Base-by-base conservation (phyloP, 2,113 vertebrate species). In the Dipodomys merriami region DNA sequence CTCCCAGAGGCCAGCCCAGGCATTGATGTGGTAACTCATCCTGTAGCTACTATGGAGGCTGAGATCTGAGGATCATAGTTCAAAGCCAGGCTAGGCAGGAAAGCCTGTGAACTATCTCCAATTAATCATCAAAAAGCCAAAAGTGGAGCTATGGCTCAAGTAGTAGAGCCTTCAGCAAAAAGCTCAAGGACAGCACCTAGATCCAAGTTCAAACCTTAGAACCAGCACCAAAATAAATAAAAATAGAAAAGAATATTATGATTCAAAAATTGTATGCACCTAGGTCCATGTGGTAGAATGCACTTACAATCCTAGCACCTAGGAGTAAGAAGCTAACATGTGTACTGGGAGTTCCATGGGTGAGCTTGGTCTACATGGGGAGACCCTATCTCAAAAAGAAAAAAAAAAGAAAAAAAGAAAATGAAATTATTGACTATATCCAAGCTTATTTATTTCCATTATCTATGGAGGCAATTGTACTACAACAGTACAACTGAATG, bases 381-480 rank as follows among this genome's bases (percentile, higher is more conserved):
- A 33, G 30, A 72, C 22, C 18, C 16, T 73, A 30, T 72, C 67
- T 84, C 69, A 35, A 33, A 72, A 33, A 72, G 12, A 49, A 49
- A 49, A 49, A 84, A 25, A 71, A 67, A n/a, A n/a, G n/a, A n/a
- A 10, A 53, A 83, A 95, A 35, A 46, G 49, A 33, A n/a, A 10
- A 79, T 57, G 46, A 78, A 78, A 11, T 12, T 95, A 84, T 20
- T 27, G 16, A 25, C n/a, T 94, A 44, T 69, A 82, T n/a, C 16
- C 57, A 83, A 35, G 5, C 33, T 80, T n/a, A 88, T 29, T 85
- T 78, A 83, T 68, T 90, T 68, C 92, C 20, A 30, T 80, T 79
- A 64, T 81, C 57, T 77, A 53, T 62, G 69, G 27, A 74, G 91
- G 46, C 33, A 53, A 96, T 85, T 95, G 49, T 3, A 95, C 33